Conservation (phyloP, 1,140 invertebrate genomes). For the Scaptomyza pallida region DNA sequence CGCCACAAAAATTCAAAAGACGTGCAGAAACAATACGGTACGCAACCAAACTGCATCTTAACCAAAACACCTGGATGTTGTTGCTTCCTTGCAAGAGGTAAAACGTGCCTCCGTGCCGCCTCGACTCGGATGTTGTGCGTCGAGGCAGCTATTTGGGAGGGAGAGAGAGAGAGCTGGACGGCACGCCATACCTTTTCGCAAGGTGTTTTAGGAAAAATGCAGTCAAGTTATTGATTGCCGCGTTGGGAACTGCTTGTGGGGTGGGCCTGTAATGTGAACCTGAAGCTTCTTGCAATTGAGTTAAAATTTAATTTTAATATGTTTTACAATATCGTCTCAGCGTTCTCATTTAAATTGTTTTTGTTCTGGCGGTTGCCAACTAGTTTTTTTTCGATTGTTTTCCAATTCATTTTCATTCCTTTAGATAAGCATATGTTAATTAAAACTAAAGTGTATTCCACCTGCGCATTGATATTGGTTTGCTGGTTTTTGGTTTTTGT, state of each 20-base stretch:
- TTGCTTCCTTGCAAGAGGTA: background rate
- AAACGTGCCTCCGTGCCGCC: conserved; percentile 40
- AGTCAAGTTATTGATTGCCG: conserved; percentile 9
- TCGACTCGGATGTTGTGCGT: conserved; percentile 28
- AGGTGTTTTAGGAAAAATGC: background rate
- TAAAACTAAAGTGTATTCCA: conserved; percentile 73
- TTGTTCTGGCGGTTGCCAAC: conserved; percentile 20
- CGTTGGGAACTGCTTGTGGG: conserved; percentile 3
- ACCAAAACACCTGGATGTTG: conserved; percentile 11
- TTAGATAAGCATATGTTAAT: conserved; percentile 44
- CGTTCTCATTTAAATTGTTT: conserved; percentile 41
- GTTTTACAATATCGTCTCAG: conserved; percentile 41
- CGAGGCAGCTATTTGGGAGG: conserved; percentile 37
- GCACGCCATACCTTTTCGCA: conserved; percentile 14
- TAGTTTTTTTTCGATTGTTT: conserved; percentile 47
- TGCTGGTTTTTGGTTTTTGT: conserved; percentile 12
- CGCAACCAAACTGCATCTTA: conserved; percentile 10
- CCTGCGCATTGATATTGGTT: conserved; percentile 30
- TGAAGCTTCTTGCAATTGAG: conserved; percentile 53
- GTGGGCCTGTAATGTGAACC: conserved; percentile 26
- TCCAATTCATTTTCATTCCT: conserved; percentile 26
- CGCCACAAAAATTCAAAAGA: conserved; percentile 64
- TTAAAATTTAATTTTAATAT: conserved; percentile 74
- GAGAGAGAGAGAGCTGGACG: conserved; percentile 65
- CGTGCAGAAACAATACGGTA: conserved; percentile 27